A percentile compares a stretch with the other conserved stretches of the same genome.
Conservation (phyloP, 2,113 vertebrate species). For the Piaya cayana region DNA sequence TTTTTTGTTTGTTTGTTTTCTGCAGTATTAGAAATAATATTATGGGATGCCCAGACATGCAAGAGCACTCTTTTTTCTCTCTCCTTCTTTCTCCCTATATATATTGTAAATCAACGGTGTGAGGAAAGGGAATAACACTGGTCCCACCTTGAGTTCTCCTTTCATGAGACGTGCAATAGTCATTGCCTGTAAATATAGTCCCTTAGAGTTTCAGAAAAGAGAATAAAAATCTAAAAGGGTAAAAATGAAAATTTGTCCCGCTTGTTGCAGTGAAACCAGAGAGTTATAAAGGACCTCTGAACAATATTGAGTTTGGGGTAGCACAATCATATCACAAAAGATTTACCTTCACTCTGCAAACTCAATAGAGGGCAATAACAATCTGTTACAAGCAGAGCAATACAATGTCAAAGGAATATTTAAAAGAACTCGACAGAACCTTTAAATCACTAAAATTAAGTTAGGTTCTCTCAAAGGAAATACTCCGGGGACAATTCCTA, state of each 20-base stretch:
- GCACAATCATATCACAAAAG: constrained; percentile 94
- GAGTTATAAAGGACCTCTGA: constrained; percentile 84
- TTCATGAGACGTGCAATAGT: constrained; percentile 36
- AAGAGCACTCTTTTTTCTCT: rapidly evolving
- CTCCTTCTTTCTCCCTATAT: not conserved
- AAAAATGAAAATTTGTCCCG: constrained; percentile 96
- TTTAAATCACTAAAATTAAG: constrained; percentile 83
- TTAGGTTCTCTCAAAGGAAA: constrained; percentile 82
- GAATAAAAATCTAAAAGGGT: constrained; percentile 81
- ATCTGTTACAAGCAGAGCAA: constrained; percentile 88
- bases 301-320: constrained; percentile 89
- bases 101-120: not conserved
- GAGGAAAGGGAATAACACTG: not conserved
- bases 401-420: constrained; percentile 82
- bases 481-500: constrained; percentile 77
- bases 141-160: constrained; percentile 27
- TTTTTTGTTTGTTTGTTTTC: not conserved
- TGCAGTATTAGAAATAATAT: not conserved
- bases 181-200: constrained; percentile 31
- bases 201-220: constrained; percentile 68
- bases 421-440: constrained; percentile 87
- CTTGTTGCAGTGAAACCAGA: constrained; percentile 81
- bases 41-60: not conserved
- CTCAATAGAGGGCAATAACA: constrained; percentile 96
- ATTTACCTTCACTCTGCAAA: constrained; percentile 93